Conservation (phyloP, 2,797 vertebrate species). For the Semotilus atromaculatus region DNA sequence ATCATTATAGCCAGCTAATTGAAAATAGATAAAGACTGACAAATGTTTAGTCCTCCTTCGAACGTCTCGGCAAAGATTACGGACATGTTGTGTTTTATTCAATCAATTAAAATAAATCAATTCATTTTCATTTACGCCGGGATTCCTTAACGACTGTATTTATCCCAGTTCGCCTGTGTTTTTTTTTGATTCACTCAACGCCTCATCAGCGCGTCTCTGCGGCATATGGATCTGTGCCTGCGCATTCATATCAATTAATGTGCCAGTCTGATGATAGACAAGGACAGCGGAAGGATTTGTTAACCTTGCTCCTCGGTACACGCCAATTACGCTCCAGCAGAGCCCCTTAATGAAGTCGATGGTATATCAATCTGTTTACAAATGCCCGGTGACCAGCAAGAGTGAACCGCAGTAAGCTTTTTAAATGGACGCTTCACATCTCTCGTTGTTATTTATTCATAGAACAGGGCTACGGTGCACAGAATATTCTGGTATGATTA, state of each 20-base stretch:
- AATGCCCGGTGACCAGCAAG: slow-evolving; percentile 23
- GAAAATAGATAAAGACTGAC: slow-evolving; percentile 69
- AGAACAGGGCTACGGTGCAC: slow-evolving; percentile 6
- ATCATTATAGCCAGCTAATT: slow-evolving; percentile 71
- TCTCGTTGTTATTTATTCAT: slow-evolving; percentile 18
- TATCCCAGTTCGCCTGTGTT: slow-evolving; percentile 33
- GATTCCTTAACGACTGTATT: slow-evolving; percentile 57
- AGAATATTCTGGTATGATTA: slow-evolving; percentile 34
- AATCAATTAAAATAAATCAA: slow-evolving; percentile 63
- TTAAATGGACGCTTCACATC: neutral
- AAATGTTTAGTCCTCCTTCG: slow-evolving; percentile 62
- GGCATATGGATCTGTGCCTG: slow-evolving; percentile 24
- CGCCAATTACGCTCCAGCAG: slow-evolving; percentile 54
- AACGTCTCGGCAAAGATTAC: slow-evolving; percentile 60
- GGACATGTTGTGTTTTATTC: slow-evolving; percentile 61
- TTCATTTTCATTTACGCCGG: slow-evolving; percentile 57
- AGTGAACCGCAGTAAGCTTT: slow-evolving; percentile 28
- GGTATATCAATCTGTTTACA: slow-evolving; percentile 55
- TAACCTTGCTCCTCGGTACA: slow-evolving; percentile 54
- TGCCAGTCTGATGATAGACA: slow-evolving; percentile 54
- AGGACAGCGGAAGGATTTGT: slow-evolving; percentile 53
- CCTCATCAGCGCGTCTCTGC: slow-evolving; percentile 19
- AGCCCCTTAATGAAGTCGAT: slow-evolving; percentile 56
- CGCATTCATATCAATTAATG: slow-evolving; percentile 56
- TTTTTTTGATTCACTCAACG: slow-evolving; percentile 8